Conservation (phyloP, 2,113 vertebrate genomes). For the human region GRCh38 chr5:41431501-41432000, state of each 20-base stretch:
- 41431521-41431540: background rate
- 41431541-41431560: background rate
- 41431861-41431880: background rate
- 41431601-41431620: background rate
- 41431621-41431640: slow-evolving; percentile 22
- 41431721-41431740: background rate
- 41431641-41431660: slow-evolving; percentile 20
- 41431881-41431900: background rate
- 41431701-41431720: background rate
- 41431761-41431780: background rate
- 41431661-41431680: slow-evolving; percentile 26
- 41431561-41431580: background rate
- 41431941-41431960: background rate
- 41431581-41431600: background rate
- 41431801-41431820: slow-evolving; percentile 38
- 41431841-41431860: background rate
- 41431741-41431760: background rate
- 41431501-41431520: background rate
- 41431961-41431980: background rate
- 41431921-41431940: background rate
- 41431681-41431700: slow-evolving; percentile 13
- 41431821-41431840: background rate
- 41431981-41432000: background rate
- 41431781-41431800: background rate
- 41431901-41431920: background rate